Conservation (phyloP, 1,140 invertebrate genomes). For the Mactra quadrangularis region DNA sequence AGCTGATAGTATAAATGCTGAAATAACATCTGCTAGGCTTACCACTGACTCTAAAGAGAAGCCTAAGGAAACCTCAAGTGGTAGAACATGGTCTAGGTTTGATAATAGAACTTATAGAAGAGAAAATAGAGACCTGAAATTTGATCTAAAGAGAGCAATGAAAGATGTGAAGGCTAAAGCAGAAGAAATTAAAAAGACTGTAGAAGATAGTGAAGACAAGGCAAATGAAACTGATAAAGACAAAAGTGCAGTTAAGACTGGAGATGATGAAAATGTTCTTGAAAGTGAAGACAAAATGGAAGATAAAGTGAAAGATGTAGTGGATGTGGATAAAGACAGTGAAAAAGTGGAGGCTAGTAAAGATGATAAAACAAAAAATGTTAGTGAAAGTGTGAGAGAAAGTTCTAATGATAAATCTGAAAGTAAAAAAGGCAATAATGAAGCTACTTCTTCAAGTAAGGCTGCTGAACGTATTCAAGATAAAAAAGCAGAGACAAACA, state of each 20-base stretch:
- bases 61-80: too few relatives aligned
- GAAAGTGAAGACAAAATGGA: neutral
- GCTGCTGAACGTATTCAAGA: too few relatives aligned
- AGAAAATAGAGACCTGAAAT: neutral
- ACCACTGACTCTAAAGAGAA: neutral
- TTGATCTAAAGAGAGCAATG: neutral
- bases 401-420: too few relatives aligned
- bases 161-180: neutral
- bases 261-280: neutral
- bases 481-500: too few relatives aligned
- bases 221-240: neutral
- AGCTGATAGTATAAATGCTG: slow-evolving; percentile 12
- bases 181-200: neutral
- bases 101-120: neutral
- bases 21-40: slow-evolving; percentile 17
- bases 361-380: too few relatives aligned
- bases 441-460: too few relatives aligned
- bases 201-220: neutral
- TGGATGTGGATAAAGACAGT: too few relatives aligned
- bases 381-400: too few relatives aligned
- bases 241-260: neutral
- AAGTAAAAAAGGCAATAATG: neutral
- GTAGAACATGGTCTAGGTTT: neutral
- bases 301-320: neutral
- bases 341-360: too few relatives aligned